A percentile compares a stretch with the other conserved stretches of the same genome.
These are phyloP conservation scores for Agelas oroides DNA, from an alignment of 37 sponge, comb jelly and placozoan genomes.

Conservation along the genomic window DNA sequence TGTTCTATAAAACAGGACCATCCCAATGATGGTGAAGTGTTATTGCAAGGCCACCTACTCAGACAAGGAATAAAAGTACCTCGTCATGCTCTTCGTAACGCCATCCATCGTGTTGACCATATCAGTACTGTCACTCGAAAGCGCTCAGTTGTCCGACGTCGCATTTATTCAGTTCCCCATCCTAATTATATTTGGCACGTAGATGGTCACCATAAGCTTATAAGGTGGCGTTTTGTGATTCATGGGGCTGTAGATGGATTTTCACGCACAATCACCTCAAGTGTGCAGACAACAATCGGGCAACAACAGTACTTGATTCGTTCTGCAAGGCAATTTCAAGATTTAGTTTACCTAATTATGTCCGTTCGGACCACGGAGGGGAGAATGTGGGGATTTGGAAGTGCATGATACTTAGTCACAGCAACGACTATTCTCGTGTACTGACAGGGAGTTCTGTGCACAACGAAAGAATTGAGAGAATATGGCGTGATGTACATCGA, in stretches of 20 bases:
- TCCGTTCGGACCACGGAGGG: constrained; percentile 30
- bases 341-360: not conserved
- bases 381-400: not conserved
- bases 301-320: not conserved
- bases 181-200: too few relatives aligned
- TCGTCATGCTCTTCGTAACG: too few relatives aligned
- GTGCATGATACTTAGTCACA: not conserved
- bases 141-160: too few relatives aligned
- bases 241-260: too few relatives aligned
- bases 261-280: constrained; percentile 4
- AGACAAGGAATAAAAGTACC: too few relatives aligned
- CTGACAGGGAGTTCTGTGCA: constrained; percentile 27
- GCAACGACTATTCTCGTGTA: not conserved
- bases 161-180: too few relatives aligned
- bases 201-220: too few relatives aligned
- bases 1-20: constrained; percentile 4
- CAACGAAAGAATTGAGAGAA: constrained; percentile 12
- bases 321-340: not conserved
- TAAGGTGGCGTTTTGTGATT: too few relatives aligned
- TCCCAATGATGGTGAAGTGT: too few relatives aligned
- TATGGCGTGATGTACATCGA: constrained; percentile 27
- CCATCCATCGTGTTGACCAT: too few relatives aligned
- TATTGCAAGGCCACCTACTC: too few relatives aligned
- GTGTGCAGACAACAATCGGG: constrained; percentile 11
- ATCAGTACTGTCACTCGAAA: too few relatives aligned